Percentiles rank a stretch among this genome's conserved stretches.
phyloP scores from a whole-genome alignment of 2,113 vertebrate species.

The Hippopotamus amphibius region DNA sequence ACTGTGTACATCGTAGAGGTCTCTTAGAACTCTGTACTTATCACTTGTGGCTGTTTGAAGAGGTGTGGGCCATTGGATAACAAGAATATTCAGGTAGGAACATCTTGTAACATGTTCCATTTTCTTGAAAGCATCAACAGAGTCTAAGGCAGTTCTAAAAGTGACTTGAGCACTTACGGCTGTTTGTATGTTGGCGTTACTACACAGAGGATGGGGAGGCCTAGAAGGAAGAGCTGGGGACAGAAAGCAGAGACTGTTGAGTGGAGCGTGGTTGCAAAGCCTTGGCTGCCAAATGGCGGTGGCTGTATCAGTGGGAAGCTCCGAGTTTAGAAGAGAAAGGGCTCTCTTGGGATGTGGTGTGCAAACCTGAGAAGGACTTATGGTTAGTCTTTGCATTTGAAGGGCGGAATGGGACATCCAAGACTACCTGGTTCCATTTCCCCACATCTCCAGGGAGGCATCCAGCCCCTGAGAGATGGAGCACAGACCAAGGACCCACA shows the following conservation, averaged over 20 bases:
- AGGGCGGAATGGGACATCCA: not conserved
- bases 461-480: not conserved
- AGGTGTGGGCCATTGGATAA: constrained; percentile 6
- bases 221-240: not conserved
- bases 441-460: not conserved
- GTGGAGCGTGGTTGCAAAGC: not conserved
- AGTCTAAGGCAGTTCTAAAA: not conserved
- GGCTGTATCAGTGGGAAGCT: not conserved
- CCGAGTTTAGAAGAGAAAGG: not conserved
- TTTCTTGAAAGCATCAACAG: not conserved
- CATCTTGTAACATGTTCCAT: not conserved
- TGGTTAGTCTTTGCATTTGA: not conserved
- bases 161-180: not conserved
- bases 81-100: not conserved
- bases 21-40: constrained; percentile 38
- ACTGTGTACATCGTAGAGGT: not conserved
- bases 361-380: not conserved
- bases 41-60: not conserved
- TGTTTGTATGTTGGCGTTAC: not conserved
- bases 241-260: not conserved
- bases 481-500: not conserved
- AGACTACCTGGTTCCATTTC: not conserved
- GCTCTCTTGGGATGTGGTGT: not conserved
- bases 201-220: not conserved
- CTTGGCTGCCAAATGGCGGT: too few species aligned